phyloP scores from a whole-genome alignment of 2,888 invertebrate species.

The Nomada lathburiana region DNA sequence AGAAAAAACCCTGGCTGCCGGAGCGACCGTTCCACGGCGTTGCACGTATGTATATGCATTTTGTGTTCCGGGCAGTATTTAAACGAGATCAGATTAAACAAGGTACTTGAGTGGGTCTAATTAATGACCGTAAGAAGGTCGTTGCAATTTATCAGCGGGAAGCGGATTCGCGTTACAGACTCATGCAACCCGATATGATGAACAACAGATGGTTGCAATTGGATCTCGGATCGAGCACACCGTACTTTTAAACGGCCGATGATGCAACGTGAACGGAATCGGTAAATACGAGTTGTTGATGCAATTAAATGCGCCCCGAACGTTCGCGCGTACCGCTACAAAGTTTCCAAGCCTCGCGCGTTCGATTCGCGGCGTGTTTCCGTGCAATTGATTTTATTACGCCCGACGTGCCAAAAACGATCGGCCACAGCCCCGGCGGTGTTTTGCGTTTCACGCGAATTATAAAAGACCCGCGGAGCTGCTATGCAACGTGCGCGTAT shows the following conservation, averaged over 20 bases:
- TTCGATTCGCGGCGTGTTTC: not conserved
- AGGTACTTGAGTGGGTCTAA: slow-evolving; percentile 57
- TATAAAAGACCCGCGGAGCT: not conserved
- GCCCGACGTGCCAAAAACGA: slow-evolving; percentile 8
- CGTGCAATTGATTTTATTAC: slow-evolving; percentile 2
- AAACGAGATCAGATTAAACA: slow-evolving; percentile 55
- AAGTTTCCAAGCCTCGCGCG: not conserved
- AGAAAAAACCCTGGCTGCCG: not conserved
- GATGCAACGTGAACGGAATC: slow-evolving; percentile 33
- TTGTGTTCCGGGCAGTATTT: slow-evolving; percentile 12
- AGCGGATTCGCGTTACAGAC: slow-evolving; percentile 63
- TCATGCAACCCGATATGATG: slow-evolving; percentile 66
- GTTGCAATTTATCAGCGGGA: slow-evolving; percentile 66
- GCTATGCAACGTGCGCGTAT: not conserved
- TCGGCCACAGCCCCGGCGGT: not conserved
- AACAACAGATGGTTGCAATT: slow-evolving; percentile 69
- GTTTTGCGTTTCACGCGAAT: not conserved
- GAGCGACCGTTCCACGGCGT: too few species aligned
- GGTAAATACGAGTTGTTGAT: slow-evolving; percentile 13
- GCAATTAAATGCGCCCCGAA: slow-evolving; percentile 20
- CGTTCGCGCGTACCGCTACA: not conserved
- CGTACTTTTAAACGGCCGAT: slow-evolving; percentile 21
- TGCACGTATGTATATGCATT: not conserved
- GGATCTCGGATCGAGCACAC: slow-evolving; percentile 75
- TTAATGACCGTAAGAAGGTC: slow-evolving; percentile 66